Evolutionary conservation across 2,888 invertebrate species (phyloP), one percentile per base, ranked within the genome.

Genomic region (Lochmaea capreae): DNA sequence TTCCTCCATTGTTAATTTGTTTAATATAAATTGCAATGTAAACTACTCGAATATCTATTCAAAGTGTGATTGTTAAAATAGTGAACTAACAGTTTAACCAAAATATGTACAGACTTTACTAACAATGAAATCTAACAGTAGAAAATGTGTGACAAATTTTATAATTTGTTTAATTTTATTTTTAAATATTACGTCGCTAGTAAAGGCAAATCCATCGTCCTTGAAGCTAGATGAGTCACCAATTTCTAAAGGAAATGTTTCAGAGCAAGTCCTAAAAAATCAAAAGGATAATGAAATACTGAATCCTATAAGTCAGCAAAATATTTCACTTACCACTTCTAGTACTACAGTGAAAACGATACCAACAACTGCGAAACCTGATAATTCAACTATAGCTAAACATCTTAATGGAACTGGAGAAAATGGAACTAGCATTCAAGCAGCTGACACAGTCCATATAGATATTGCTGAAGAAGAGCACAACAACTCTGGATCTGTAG

Each of bases 391-490:
- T 3, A 18, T 65, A n/a, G 43, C 43, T 22, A 61, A 57, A 43
- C 57, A 63, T 57, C 43, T 43, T n/a, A 67, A 33, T 46, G 65
- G 8, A 9, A 67, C 67, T 12, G 33, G 11, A 57, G 63, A 69
- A 16, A 73, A 65, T 69, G 42, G 63, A 18, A 68, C 71, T 8
- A 70, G 70, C 9, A 67, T 58, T 18, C 89, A 90, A 49, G 92
- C 92, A 0, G 92, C 92, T 0, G 95, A 95, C 83, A 93, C 94
- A 9, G 93, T 95, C 83, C 93, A 94, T 9, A 93, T 95, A 85
- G 96, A 94, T 80, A 94, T 97, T 2, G 97, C 96, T 2, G 97
- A 98, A 88, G 96, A 97, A 87, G 98, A 99, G 86, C 97, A 98
- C 84, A 95, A 97, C 83, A 97, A 96, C 84, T 98, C 97, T 1